phyloP scores from a whole-genome alignment of 2,888 invertebrate genomes.

The Phymatocera aterrima region DNA sequence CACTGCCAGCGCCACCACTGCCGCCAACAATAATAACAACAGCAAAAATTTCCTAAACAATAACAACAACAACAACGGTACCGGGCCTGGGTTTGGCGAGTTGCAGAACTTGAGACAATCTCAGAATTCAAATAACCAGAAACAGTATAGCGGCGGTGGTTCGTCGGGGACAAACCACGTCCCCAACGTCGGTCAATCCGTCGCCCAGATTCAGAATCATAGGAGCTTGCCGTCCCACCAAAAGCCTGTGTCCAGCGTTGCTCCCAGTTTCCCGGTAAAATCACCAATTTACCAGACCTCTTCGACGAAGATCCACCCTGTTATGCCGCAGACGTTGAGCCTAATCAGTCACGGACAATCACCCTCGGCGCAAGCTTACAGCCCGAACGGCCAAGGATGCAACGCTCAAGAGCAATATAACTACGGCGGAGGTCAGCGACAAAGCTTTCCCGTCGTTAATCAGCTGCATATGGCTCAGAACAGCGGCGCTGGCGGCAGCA shows the following conservation, averaged over 20 bases:
- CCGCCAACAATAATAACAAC: conserved; percentile 58
- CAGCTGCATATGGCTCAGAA: conserved; percentile 52
- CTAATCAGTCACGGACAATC: conserved; percentile 68
- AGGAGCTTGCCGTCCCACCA: conserved; percentile 76
- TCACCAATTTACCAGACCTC: conserved; percentile 89
- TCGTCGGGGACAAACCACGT: conserved; percentile 72
- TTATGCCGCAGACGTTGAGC: conserved; percentile 85
- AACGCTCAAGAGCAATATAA: conserved; percentile 37
- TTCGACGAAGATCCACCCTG: conserved; percentile 88
- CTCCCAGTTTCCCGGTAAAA: conserved; percentile 82
- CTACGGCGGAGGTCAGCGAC: conserved; percentile 49
- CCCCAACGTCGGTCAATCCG: conserved; percentile 57
- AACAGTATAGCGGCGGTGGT: conserved; percentile 72
- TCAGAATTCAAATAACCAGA: conserved; percentile 53
- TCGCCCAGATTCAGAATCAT: conserved; percentile 64
- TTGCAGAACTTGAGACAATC: conserved; percentile 61
- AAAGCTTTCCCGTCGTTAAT: conserved; percentile 55
- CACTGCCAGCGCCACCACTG: conserved; percentile 50
- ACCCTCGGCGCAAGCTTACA: conserved; percentile 38
- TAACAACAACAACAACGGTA: conserved; percentile 58
- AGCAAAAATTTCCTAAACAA: conserved; percentile 51
- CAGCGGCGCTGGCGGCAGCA: not conserved
- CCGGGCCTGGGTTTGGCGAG: conserved; percentile 55
- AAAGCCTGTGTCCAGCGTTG: conserved; percentile 92
- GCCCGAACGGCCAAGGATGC: conserved; percentile 34